These are phyloP conservation scores for Deilephila porcellus DNA, from an alignment of 2,888 invertebrate genomes.

Conservation along the genomic window DNA sequence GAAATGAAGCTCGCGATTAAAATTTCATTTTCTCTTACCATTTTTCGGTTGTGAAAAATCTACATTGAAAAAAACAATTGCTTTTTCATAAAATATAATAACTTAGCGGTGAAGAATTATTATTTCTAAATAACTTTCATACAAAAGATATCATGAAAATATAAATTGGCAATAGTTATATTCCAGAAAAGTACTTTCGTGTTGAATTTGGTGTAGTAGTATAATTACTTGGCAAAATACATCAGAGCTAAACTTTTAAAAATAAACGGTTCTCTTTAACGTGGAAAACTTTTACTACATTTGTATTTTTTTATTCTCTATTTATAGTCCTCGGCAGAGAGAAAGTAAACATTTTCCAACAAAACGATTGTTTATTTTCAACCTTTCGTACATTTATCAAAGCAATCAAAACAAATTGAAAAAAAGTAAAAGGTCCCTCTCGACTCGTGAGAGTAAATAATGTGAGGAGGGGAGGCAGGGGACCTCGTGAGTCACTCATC, in stretches of 20 bases:
- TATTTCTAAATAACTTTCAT: too few relatives aligned
- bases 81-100: not conserved
- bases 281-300: not conserved
- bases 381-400: slow-evolving; percentile 25
- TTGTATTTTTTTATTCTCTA: not conserved
- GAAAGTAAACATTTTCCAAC: slow-evolving; percentile 14
- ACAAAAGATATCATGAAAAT: too few relatives aligned
- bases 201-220: too few relatives aligned
- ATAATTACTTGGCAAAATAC: too few relatives aligned
- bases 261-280: too few relatives aligned
- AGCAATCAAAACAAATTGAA: slow-evolving; percentile 28
- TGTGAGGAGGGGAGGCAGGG: slow-evolving; percentile 19
- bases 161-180: too few relatives aligned
- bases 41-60: not conserved
- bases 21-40: not conserved
- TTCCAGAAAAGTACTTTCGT: too few relatives aligned
- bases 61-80: not conserved
- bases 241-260: too few relatives aligned
- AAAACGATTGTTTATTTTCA: slow-evolving; percentile 11
- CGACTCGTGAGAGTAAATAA: slow-evolving; percentile 30
- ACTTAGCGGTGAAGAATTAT: too few relatives aligned
- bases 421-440: slow-evolving; percentile 26
- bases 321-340: not conserved
- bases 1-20: slow-evolving; percentile 7
- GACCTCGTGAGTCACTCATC: slow-evolving; percentile 31